phyloP scores from a whole-genome alignment of 2,888 invertebrate species.

The Tinea trinotella region DNA sequence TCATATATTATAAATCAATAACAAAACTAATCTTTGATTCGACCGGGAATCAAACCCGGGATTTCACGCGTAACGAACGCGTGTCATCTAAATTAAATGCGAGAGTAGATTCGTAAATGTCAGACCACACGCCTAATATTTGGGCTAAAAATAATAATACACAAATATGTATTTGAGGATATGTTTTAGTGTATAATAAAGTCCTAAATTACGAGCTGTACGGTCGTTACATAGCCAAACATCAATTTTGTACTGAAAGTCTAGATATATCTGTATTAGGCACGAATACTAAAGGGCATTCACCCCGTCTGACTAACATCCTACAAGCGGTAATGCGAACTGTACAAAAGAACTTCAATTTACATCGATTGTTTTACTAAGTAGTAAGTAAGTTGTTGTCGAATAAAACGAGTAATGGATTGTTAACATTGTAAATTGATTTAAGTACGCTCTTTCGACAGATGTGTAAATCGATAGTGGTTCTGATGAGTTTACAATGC shows the following conservation, averaged over 20 bases:
- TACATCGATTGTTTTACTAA: neutral
- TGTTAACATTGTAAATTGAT: neutral
- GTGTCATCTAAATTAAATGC: too few species aligned
- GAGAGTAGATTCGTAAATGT: too few species aligned
- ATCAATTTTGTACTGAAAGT: conserved; percentile 9
- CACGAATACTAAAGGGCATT: conserved; percentile 9
- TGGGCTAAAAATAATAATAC: neutral
- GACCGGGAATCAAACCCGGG: too few species aligned
- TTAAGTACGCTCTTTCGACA: neutral
- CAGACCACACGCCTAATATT: too few species aligned
- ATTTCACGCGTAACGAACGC: too few species aligned
- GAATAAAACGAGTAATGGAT: neutral
- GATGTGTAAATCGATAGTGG: neutral
- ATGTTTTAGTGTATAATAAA: neutral
- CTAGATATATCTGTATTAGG: conserved; percentile 15
- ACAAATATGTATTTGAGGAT: neutral
- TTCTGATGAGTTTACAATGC: too few species aligned
- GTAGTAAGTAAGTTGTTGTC: neutral
- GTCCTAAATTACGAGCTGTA: neutral
- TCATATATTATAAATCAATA: too few species aligned
- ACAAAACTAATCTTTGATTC: too few species aligned
- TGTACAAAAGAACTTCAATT: neutral
- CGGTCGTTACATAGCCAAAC: neutral
- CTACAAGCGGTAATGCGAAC: conserved; percentile 3
- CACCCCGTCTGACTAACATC: conserved; percentile 5